Base-by-base conservation (phyloP, 2,113 vertebrate genomes). In the Coptodon bakossiorum region DNA sequence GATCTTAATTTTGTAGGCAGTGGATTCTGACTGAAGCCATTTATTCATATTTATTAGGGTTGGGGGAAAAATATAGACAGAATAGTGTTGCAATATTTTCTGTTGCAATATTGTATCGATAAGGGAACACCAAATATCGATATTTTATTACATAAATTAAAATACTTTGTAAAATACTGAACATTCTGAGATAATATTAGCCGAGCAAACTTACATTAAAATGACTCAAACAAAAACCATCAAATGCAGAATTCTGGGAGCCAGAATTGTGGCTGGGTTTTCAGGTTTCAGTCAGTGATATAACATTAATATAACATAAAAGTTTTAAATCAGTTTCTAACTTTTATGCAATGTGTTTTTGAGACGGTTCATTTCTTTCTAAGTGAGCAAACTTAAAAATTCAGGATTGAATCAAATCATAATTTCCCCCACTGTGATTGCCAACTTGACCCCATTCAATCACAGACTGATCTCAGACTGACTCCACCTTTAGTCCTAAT, bases 21-120 rank as follows among this genome's bases (percentile, higher is more conserved):
- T 27, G 22, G 38, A 27, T 27, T 43, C 66, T 73, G 13, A 73
- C 22, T 10, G 13, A 73, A 73, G 66, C 22, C 40, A 10, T 45
- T 73, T 45, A 45, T 45, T 73, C 66, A 66, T 38, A 5, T 66
- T 38, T 66, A n/a, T 66, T 66, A n/a, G 61, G 61, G 31, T 66
- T 66, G 10, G 31, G 31, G 61, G 1, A 1, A 12, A 63, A 66
- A 66, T 66, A 5, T 66, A 66, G 61, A 66, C 61, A 66, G 61
- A 63, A 36, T 36, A 66, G 31, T 61, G 29, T 61, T 61, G 29
- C 29, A 10, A 19, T 61, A 61, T 61, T 61, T 61, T 34, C 57
- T 61, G 1, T 61, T 19, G 59, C 17, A 19, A 63, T 36, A 36
- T 63, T 63, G 59, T 36, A 0, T 36, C 3, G 4, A 5, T 36